Base-by-base conservation (phyloP, 2,797 vertebrate genomes). In the Lates japonicus region DNA sequence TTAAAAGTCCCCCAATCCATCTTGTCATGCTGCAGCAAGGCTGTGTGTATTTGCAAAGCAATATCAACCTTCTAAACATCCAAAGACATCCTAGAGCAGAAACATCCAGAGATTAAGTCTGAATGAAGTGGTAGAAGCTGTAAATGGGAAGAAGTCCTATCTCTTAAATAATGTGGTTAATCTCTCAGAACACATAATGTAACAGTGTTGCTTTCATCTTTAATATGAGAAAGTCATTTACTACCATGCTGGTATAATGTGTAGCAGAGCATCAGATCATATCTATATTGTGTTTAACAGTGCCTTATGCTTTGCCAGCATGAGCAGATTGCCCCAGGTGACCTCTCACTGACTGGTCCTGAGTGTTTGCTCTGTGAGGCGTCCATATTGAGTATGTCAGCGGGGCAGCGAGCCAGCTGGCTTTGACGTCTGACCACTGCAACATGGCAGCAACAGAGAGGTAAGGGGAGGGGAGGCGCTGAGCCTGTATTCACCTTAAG, bases 401-500 rank as follows among this genome's bases (percentile, higher is more conserved):
- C 85, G 85, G 76, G 84, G 87, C 84, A 70, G 78, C 8, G 1
- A 80, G 92, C 92, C 92, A 93, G 87, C 88, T 93, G 91, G 89
- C 91, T 76, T 76, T 13, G 22, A 55, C 29, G 60, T 60, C 78
- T 59, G 86, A 90, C 88, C 87, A 79, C 92, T 86, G 90, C 89
- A 88, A 90, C 82, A 74, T 78, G 86, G 91, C 83, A 88, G 88
- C 84, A 75, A 77, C 76, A 65, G 82, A 86, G 71, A 82, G 76
- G 80, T 46, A 79, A 59, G 55, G 66, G 69, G 74, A 62, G 80
- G 71, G 70, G 78, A 65, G 83, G 64, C 58, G 20, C 76, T 70
- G 87, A 85, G 88, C 87, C 87, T 86, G 88, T 94, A 94, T 94
- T 95, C 93, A 96, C 95, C 95, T 96, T 92, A 96, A 94, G 93